Evolutionary conservation across 2,113 vertebrate genomes (phyloP).

Genomic region (Columbina picui): DNA sequence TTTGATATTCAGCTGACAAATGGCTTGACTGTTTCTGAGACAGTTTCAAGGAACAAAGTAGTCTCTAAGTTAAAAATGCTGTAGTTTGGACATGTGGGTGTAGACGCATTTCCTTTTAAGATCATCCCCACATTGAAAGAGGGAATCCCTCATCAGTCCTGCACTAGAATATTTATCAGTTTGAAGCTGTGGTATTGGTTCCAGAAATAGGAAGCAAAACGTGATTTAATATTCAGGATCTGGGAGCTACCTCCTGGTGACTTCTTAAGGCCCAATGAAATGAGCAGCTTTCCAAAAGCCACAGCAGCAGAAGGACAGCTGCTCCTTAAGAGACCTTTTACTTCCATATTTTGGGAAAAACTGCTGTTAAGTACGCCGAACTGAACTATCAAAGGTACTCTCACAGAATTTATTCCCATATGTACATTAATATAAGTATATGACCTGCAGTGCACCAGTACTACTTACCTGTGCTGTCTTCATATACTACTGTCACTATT

Average conservation of each 20-base stretch:
- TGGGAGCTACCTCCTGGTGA: not conserved
- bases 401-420: not conserved
- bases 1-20: not conserved
- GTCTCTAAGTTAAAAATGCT: not conserved
- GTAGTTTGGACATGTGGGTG: not conserved
- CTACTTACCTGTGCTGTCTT: slow-evolving; percentile 92
- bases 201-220: not conserved
- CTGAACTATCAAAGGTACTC: not conserved
- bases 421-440: not conserved
- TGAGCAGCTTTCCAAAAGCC: not conserved
- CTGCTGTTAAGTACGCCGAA: not conserved
- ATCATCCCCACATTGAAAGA: not conserved
- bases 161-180: not conserved
- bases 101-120: not conserved
- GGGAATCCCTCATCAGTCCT: not conserved
- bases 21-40: not conserved
- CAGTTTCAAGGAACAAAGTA: not conserved
- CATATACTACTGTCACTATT: slow-evolving; percentile 92
- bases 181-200: not conserved
- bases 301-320: not conserved
- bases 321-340: not conserved
- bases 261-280: not conserved
- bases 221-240: not conserved
- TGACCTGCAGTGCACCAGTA: no score
- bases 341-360: not conserved